These are phyloP conservation scores for Nomada hirtipes DNA, from an alignment of 2,888 invertebrate species.

Conservation along the genomic window DNA sequence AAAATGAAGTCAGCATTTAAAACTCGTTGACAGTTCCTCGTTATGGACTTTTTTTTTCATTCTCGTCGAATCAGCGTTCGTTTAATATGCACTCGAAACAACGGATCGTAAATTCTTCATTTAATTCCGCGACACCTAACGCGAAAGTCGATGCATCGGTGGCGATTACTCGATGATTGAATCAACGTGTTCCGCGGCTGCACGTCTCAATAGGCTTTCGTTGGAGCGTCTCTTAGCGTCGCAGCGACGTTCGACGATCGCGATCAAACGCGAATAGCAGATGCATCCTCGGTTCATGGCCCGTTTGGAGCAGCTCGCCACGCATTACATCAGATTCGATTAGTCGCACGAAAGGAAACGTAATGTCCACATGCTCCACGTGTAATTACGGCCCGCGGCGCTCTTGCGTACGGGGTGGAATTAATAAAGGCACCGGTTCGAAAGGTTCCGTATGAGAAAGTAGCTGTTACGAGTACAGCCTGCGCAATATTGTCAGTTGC, in stretches of 20 bases:
- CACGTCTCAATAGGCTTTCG: conserved; percentile 11
- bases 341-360: conserved; percentile 46
- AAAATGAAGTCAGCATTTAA: not conserved
- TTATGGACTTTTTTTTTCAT: no score
- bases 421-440: not conserved
- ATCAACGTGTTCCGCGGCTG: not conserved
- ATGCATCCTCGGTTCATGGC: conserved; percentile 1
- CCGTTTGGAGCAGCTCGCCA: conserved; percentile 1
- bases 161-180: conserved; percentile 10
- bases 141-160: not conserved
- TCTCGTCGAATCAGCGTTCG: not conserved
- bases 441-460: conserved; percentile 27
- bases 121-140: not conserved
- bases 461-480: not conserved
- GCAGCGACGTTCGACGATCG: not conserved
- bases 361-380: conserved; percentile 16
- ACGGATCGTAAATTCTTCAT: not conserved
- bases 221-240: not conserved
- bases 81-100: not conserved
- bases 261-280: not conserved
- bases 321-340: conserved; percentile 23
- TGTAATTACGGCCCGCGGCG: conserved; percentile 32
- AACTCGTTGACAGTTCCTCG: not conserved
- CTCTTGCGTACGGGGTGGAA: conserved; percentile 14
- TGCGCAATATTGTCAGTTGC: not conserved